Evolutionary conservation across 53 echinoderm and acorn worm genomes (phyloP).

Genomic region (Paracentrotus lividus): DNA sequence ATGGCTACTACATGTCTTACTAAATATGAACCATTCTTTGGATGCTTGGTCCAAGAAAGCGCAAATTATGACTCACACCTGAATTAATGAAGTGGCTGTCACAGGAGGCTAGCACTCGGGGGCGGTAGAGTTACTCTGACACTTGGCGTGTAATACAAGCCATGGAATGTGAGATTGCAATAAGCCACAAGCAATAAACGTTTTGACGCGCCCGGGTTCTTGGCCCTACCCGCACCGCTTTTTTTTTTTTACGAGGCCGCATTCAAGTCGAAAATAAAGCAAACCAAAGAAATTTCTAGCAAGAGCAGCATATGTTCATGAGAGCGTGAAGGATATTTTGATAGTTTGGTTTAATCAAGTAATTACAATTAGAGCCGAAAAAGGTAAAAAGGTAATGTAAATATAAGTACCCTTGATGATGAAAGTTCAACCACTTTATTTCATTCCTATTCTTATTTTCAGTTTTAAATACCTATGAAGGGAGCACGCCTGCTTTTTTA

Average conservation of each 20-base stretch:
- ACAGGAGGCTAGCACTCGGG: slow-evolving; percentile 12
- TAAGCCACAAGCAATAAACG: slow-evolving; percentile 52
- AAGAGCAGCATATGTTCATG: not conserved
- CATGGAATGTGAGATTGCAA: slow-evolving; percentile 30
- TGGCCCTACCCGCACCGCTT: not conserved
- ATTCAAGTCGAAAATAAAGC: not conserved
- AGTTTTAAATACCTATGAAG: no score
- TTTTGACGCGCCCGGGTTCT: slow-evolving; percentile 37
- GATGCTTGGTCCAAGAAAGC: not conserved
- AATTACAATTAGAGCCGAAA: not conserved
- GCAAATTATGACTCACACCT: not conserved
- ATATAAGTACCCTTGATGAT: no score
- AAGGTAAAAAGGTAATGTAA: not conserved
- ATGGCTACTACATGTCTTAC: no score
- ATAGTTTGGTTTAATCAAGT: not conserved
- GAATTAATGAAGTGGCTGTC: slow-evolving; percentile 44
- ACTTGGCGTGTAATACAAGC: slow-evolving; percentile 42
- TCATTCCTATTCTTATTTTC: no score
- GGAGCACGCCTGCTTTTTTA: no score
- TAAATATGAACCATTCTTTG: no score
- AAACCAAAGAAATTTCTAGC: not conserved
- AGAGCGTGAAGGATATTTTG: not conserved
- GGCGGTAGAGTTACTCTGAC: slow-evolving; percentile 5
- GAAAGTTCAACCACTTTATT: no score
- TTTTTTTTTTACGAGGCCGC: not conserved